These are phyloP conservation scores for Rousettus madagascariensis DNA, from an alignment of 2,797 vertebrate species.

Conservation along the genomic window DNA sequence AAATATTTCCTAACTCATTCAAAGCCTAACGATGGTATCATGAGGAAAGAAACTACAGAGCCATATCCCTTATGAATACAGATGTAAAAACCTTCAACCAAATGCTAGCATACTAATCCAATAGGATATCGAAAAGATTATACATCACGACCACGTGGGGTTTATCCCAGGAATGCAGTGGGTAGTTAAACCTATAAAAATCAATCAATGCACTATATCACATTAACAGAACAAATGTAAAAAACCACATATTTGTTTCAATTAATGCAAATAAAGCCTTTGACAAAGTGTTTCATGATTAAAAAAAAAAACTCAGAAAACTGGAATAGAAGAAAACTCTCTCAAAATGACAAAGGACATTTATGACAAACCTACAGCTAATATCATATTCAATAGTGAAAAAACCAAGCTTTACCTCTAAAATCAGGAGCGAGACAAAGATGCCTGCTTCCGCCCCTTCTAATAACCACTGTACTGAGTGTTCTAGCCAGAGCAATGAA, in stretches of 20 bases:
- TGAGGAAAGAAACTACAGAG: background rate
- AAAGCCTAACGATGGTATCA: background rate
- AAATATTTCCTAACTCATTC: background rate
- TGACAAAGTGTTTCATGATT: background rate
- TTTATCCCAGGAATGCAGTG: background rate
- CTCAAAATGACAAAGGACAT: background rate
- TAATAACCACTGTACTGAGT: background rate
- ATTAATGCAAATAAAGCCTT: background rate
- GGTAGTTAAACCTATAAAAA: background rate
- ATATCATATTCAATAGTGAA: background rate
- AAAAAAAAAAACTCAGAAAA: background rate
- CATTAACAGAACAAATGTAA: background rate
- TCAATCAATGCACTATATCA: background rate
- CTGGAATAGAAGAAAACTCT: background rate
- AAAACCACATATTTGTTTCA: background rate
- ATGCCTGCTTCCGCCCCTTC: background rate
- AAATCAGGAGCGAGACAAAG: background rate
- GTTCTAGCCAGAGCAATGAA: background rate
- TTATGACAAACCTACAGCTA: background rate
- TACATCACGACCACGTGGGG: background rate
- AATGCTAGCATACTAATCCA: background rate
- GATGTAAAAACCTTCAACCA: background rate
- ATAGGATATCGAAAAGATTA: background rate
- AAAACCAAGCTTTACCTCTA: background rate
- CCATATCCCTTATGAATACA: background rate